Evolutionary conservation across 2,888 invertebrate genomes (phyloP).

Genomic region (Drymonia ruficornis): DNA sequence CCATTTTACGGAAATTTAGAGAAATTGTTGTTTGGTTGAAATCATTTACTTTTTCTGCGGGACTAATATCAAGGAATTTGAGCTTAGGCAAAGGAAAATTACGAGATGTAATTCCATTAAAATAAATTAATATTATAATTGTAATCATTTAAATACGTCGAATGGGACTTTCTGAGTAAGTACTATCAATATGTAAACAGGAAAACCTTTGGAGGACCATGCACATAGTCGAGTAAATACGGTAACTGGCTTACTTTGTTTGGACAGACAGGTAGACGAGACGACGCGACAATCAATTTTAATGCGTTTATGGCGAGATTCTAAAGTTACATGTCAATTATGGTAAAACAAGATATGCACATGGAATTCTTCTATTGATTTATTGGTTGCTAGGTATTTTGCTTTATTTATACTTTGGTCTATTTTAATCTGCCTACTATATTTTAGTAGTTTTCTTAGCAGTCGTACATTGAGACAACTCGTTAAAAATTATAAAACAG

Average conservation of each 20-base stretch:
- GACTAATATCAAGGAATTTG: no score
- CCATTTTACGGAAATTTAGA: no score
- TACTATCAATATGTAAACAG: conserved; percentile 28
- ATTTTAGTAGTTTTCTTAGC: no score
- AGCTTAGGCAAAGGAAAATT: not conserved
- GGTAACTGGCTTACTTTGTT: conserved; percentile 36
- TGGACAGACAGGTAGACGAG: conserved; percentile 45
- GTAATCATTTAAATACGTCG: not conserved
- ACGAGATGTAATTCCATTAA: not conserved
- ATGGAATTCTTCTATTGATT: not conserved
- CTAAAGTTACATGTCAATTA: conserved; percentile 40
- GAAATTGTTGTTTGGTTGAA: no score
- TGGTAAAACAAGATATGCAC: not conserved
- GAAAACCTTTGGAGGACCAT: conserved; percentile 31
- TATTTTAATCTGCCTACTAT: not conserved
- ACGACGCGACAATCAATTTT: conserved; percentile 21
- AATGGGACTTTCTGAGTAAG: conserved; percentile 4
- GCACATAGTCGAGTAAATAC: conserved; percentile 25
- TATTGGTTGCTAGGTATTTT: not conserved
- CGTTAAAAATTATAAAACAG: no score
- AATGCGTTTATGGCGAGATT: conserved; percentile 25
- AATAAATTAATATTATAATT: not conserved
- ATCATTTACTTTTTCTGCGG: no score
- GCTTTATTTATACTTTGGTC: not conserved
- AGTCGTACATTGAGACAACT: no score